Evolutionary conservation across 2,113 vertebrate species (phyloP).

Genomic region (Etia nguti): DNA sequence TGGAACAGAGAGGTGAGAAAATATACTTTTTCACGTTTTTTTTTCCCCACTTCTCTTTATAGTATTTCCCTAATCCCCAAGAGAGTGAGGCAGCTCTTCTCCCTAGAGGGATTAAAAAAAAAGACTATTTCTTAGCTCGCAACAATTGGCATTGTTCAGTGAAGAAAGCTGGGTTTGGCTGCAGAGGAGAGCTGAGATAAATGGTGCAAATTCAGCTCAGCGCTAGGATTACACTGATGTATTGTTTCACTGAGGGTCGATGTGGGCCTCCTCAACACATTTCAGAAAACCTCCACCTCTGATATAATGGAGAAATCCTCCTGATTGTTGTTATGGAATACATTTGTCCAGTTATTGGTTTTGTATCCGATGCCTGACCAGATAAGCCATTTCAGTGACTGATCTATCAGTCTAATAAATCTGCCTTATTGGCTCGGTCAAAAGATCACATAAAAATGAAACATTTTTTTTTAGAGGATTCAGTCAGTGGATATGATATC

Average conservation of each 20-base stretch:
- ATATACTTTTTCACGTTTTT: conserved; percentile 1
- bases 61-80: conserved; percentile 49
- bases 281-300: conserved; percentile 10
- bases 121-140: conserved; percentile 30
- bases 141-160: conserved; percentile 56
- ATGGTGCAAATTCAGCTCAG: conserved; percentile 46
- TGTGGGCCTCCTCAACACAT: neutral
- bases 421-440: neutral
- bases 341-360: neutral
- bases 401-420: neutral
- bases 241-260: conserved; percentile 34
- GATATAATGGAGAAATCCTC: neutral
- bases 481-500: neutral
- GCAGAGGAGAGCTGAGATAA: conserved; percentile 45
- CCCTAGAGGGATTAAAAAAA: conserved; percentile 50
- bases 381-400: neutral
- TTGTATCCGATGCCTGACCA: neutral
- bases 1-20: conserved; percentile 42
- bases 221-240: conserved; percentile 34
- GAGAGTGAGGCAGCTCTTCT: conserved; percentile 37
- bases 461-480: neutral
- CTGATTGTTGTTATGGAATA: neutral
- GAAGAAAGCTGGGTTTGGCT: conserved; percentile 30
- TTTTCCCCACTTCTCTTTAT: neutral
- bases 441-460: neutral